phyloP scores from a whole-genome alignment of 2,113 vertebrate genomes.

The Rhinolophus sinicus region DNA sequence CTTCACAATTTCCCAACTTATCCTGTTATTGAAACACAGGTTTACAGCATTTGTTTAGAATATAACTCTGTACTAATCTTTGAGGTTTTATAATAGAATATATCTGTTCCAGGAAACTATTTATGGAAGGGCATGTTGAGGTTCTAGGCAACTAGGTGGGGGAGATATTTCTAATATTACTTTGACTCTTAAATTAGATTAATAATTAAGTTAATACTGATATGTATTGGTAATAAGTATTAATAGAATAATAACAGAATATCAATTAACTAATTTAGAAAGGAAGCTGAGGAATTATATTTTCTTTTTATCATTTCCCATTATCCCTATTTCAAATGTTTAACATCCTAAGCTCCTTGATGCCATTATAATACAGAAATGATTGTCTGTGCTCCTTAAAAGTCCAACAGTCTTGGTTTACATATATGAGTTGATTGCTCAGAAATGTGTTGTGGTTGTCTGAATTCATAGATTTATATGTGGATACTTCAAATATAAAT shows the following conservation, averaged over 20 bases:
- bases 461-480: background rate
- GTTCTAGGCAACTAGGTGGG: background rate
- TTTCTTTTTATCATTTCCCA: background rate
- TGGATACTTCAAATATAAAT: background rate
- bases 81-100: background rate
- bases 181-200: constrained; percentile 11
- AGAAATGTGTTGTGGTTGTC: background rate
- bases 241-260: background rate
- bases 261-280: background rate
- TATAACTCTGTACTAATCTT: background rate
- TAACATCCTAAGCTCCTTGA: background rate
- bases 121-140: background rate
- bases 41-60: background rate
- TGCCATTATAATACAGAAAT: background rate
- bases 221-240: background rate
- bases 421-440: background rate
- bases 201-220: background rate
- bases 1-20: background rate
- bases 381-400: background rate
- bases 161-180: constrained; percentile 4
- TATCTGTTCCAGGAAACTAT: background rate
- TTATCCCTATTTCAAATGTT: background rate
- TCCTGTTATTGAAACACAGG: background rate
- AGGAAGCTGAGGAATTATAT: background rate
- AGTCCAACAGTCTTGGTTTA: background rate